Percentiles rank a stretch among this genome's conserved stretches.
Evolutionary conservation across 2,888 invertebrate genomes (phyloP).

Genomic region (Xanthia icteritia): DNA sequence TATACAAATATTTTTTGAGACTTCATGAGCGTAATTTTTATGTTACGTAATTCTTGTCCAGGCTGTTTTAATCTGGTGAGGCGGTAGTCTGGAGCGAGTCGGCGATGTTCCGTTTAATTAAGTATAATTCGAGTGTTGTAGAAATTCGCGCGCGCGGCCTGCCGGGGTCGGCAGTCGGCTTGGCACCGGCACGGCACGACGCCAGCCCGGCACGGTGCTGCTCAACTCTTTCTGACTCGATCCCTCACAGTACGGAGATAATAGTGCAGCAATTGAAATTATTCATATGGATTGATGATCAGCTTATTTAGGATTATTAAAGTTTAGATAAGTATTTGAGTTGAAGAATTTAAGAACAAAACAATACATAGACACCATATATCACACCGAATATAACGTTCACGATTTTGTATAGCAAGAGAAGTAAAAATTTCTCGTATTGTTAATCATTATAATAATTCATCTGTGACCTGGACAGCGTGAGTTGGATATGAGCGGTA

Average conservation of each 20-base stretch:
- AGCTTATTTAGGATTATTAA: too few relatives aligned
- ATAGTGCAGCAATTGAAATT: background rate
- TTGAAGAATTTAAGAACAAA: background rate
- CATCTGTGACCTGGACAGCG: background rate
- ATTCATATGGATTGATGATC: background rate
- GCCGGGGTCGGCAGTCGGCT: background rate
- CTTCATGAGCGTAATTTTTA: background rate
- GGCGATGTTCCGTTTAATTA: conserved; percentile 44
- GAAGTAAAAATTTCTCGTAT: background rate
- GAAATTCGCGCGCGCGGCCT: background rate
- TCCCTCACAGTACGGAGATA: background rate
- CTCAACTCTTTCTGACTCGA: background rate
- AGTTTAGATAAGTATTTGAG: background rate
- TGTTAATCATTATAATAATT: background rate
- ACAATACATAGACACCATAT: too few relatives aligned
- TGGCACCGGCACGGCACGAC: background rate
- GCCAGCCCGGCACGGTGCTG: background rate
- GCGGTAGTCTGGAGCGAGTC: conserved; percentile 6
- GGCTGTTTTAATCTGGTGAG: background rate
- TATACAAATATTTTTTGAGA: background rate
- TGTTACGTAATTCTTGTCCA: conserved; percentile 4
- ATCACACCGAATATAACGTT: too few relatives aligned
- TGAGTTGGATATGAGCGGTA: background rate
- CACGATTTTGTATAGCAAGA: background rate
- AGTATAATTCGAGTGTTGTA: conserved; percentile 19